phyloP scores from a whole-genome alignment of 2,113 vertebrate genomes.

The Thunnus thynnus region DNA sequence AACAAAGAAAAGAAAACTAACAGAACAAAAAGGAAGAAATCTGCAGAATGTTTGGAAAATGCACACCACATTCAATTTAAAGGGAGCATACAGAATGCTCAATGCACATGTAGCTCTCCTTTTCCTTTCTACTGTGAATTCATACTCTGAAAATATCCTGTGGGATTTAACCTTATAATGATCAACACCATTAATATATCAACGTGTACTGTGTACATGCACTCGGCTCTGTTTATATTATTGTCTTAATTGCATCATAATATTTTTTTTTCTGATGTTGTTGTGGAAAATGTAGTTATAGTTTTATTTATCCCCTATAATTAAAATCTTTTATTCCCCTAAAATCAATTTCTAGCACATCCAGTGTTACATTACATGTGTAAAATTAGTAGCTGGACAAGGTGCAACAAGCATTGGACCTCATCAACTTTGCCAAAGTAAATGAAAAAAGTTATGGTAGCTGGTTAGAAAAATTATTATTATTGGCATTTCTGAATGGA shows the following conservation, averaged over 20 bases:
- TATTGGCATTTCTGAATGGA: slow-evolving; percentile 1
- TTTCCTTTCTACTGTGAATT: no score
- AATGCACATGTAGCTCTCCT: no score
- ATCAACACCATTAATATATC: no score
- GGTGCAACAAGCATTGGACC: slow-evolving; percentile 7
- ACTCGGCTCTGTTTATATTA: no score
- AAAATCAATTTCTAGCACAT: slow-evolving; percentile 19
- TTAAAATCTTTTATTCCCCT: slow-evolving; percentile 1
- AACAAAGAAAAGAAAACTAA: slow-evolving; percentile 21
- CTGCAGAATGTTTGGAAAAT: neutral
- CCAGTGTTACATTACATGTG: slow-evolving; percentile 16
- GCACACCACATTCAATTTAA: neutral
- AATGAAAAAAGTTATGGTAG: slow-evolving; percentile 12
- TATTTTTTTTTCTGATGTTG: no score
- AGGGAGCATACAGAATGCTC: no score
- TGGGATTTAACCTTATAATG: no score
- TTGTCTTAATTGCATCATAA: no score
- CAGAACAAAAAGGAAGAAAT: neutral
- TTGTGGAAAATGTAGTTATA: neutral
- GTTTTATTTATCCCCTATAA: neutral
- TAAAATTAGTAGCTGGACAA: slow-evolving; percentile 1
- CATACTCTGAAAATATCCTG: no score
- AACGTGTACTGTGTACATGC: no score
- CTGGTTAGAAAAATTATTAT: slow-evolving; percentile 3
- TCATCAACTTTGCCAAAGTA: slow-evolving; percentile 29